phyloP scores from a whole-genome alignment of 2,888 invertebrate species.

The Lacanobia oleracea region DNA sequence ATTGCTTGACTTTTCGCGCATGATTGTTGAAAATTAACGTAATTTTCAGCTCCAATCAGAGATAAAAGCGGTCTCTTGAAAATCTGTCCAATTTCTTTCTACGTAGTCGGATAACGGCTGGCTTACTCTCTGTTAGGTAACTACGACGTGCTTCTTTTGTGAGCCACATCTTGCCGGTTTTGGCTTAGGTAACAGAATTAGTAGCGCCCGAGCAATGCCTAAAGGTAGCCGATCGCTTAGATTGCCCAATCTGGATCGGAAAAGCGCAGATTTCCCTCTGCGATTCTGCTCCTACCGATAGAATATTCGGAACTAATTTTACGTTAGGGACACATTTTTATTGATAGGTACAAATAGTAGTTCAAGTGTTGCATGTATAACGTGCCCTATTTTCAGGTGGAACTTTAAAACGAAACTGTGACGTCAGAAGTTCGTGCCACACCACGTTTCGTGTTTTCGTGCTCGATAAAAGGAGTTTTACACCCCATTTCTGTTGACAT shows the following conservation, averaged over 20 bases:
- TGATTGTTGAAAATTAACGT: conserved; percentile 21
- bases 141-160: conserved; percentile 46
- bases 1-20: background rate
- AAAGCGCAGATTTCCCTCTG: background rate
- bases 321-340: conserved; percentile 9
- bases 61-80: conserved; percentile 32
- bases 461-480: conserved; percentile 30
- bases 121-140: conserved; percentile 34
- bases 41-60: conserved; percentile 41
- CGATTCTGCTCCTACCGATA: background rate
- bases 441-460: conserved; percentile 27
- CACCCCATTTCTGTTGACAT: conserved; percentile 44
- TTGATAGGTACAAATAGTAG: background rate
- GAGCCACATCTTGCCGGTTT: conserved; percentile 31
- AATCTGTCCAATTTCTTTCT: conserved; percentile 38
- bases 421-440: conserved; percentile 17
- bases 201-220: conserved; percentile 19
- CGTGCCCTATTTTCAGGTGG: conserved; percentile 2
- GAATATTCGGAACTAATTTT: conserved; percentile 5
- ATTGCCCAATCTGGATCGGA: conserved; percentile 19
- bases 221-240: conserved; percentile 1
- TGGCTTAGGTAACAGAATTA: conserved; percentile 36
- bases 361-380: conserved; percentile 13
- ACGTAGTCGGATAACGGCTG: conserved; percentile 32
- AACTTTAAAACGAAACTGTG: conserved; percentile 11